A percentile compares a stretch with the other conserved stretches of the same genome.
Evolutionary conservation across 1,140 invertebrate genomes (phyloP).

Genomic region (Drosophila obscura): DNA sequence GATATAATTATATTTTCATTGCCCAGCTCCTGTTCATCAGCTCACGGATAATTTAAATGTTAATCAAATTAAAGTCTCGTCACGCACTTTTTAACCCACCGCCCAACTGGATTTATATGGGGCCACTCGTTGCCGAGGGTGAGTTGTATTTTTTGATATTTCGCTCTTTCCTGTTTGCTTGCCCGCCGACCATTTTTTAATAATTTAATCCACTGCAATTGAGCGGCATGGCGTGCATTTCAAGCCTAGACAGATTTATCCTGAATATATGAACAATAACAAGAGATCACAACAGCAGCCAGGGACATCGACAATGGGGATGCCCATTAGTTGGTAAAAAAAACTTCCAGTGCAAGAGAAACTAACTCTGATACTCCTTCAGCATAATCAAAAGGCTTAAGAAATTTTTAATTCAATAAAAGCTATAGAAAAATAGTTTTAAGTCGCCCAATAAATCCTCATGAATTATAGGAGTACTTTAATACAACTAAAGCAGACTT

Average conservation of each 20-base stretch:
- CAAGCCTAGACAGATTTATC: conserved; percentile 75
- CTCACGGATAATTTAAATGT: conserved; percentile 63
- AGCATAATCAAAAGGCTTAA: too few relatives aligned
- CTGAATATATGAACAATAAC: conserved; percentile 62
- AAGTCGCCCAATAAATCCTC: too few relatives aligned
- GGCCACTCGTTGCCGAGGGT: not conserved
- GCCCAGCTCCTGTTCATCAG: conserved; percentile 29
- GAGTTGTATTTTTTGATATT: conserved; percentile 20
- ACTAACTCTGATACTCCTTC: too few relatives aligned
- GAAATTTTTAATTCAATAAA: too few relatives aligned
- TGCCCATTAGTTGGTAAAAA: too few relatives aligned
- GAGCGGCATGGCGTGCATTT: conserved; percentile 65
- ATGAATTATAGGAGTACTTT: too few relatives aligned
- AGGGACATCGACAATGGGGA: too few relatives aligned
- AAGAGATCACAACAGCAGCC: too few relatives aligned
- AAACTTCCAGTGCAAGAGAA: not conserved
- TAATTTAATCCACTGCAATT: conserved; percentile 82
- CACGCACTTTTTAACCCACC: conserved; percentile 56
- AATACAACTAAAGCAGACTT: too few relatives aligned
- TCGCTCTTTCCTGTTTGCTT: conserved; percentile 49
- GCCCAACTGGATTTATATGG: conserved; percentile 10
- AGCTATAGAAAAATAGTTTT: too few relatives aligned
- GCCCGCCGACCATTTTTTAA: conserved; percentile 61
- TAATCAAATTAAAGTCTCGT: conserved; percentile 73
- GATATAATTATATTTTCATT: conserved; percentile 49